Percentiles rank a stretch among this genome's conserved stretches.
phyloP scores from a whole-genome alignment of 2,113 vertebrate species.

The Piprites chloris region DNA sequence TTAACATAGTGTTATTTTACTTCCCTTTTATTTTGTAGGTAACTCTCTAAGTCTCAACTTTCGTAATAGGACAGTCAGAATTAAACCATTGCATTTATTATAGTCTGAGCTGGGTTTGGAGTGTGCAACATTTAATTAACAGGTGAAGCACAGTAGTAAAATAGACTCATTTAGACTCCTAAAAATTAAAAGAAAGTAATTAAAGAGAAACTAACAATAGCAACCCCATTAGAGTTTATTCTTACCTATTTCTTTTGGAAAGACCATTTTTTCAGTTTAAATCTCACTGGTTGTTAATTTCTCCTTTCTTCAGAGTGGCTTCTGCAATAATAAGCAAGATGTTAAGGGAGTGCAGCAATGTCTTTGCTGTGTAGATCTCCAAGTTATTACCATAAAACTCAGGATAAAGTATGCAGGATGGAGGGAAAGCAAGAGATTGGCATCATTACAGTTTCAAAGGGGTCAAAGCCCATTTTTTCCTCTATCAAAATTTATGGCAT shows the following conservation, averaged over 20 bases:
- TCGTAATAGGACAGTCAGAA: not conserved
- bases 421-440: not conserved
- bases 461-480: not conserved
- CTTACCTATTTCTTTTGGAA: not conserved
- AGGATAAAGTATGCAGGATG: not conserved
- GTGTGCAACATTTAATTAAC: not conserved
- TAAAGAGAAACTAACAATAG: not conserved
- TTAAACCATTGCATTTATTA: not conserved
- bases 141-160: not conserved
- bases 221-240: not conserved
- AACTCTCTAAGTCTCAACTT: not conserved
- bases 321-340: not conserved
- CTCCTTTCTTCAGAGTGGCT: not conserved
- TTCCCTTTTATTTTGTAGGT: not conserved
- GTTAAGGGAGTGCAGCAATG: not conserved
- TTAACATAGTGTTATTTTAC: not conserved
- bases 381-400: not conserved
- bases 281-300: not conserved
- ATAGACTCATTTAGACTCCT: not conserved
- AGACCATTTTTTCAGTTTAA: not conserved
- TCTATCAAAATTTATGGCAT: not conserved
- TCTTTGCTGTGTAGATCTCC: not conserved
- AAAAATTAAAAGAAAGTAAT: not conserved
- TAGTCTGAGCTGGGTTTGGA: not conserved
- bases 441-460: not conserved